phyloP scores from a whole-genome alignment of 2,797 vertebrate genomes.

The Todus mexicanus region DNA sequence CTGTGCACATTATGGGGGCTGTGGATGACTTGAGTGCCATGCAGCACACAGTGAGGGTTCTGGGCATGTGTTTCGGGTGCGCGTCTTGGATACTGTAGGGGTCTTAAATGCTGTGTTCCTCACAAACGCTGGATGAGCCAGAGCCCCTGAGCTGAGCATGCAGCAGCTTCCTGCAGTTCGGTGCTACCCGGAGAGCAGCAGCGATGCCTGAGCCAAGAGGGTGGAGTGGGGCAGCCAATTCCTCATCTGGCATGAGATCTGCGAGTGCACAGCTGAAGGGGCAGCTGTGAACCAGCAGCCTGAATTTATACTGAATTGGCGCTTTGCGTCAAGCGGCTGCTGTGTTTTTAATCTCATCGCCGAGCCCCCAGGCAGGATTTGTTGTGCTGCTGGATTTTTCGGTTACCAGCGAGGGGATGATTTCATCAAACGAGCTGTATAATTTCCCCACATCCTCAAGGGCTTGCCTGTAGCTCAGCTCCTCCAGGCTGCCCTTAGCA shows the following conservation, averaged over 20 bases:
- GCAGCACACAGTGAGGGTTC: rapidly evolving
- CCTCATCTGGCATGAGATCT: background rate
- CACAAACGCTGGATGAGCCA: rapidly evolving
- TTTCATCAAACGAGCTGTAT: slow-evolving; percentile 36
- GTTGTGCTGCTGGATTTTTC: background rate
- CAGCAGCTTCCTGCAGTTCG: rapidly evolving
- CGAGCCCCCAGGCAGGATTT: slow-evolving; percentile 6
- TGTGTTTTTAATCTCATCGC: background rate
- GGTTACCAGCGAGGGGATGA: background rate
- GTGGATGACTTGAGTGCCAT: background rate
- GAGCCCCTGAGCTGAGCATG: background rate
- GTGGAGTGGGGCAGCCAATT: rapidly evolving
- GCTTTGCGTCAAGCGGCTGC: background rate
- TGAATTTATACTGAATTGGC: background rate
- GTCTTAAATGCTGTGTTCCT: rapidly evolving
- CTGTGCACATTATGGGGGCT: background rate
- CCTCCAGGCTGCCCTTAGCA: slow-evolving; percentile 2
- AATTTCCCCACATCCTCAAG: background rate
- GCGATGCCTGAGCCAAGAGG: rapidly evolving
- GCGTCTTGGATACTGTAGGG: background rate
- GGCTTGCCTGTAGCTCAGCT: slow-evolving; percentile 14
- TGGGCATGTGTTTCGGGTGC: rapidly evolving
- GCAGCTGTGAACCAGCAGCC: background rate
- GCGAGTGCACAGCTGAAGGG: rapidly evolving
- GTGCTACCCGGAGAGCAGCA: rapidly evolving